phyloP scores from a whole-genome alignment of 2,888 invertebrate genomes.

The Periphyllus acericola region DNA sequence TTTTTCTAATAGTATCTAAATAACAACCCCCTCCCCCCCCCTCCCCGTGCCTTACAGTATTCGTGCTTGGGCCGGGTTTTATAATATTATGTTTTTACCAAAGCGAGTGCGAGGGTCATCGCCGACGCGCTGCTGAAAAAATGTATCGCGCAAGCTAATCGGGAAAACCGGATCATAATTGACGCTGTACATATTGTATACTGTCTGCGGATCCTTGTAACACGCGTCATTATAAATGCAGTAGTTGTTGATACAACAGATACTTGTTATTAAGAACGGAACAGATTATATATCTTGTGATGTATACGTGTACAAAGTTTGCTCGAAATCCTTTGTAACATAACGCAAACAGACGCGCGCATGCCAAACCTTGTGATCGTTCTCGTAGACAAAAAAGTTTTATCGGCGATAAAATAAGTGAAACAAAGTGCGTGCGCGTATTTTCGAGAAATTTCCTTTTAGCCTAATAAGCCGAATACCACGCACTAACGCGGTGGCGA shows the following conservation, averaged over 20 bases:
- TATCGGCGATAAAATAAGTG: neutral
- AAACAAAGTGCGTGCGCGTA: neutral
- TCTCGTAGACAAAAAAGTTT: neutral
- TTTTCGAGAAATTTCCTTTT: slow-evolving; percentile 12
- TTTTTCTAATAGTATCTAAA: neutral
- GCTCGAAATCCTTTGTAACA: neutral
- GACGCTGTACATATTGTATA: neutral
- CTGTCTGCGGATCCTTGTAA: neutral
- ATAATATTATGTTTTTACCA: too few species aligned
- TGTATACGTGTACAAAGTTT: neutral
- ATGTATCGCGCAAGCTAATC: too few species aligned
- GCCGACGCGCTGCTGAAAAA: too few species aligned
- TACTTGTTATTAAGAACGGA: neutral
- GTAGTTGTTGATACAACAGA: neutral
- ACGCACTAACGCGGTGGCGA: neutral
- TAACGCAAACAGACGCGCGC: neutral
- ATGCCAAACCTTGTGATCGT: neutral
- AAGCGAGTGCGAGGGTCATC: too few species aligned
- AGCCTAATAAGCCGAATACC: slow-evolving; percentile 4
- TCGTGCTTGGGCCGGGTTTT: too few species aligned
- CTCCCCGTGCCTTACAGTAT: too few species aligned
- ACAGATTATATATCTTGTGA: neutral
- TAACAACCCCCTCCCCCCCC: too few species aligned
- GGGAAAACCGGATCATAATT: neutral
- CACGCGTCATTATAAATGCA: neutral